Percentiles rank a stretch among this genome's conserved stretches.
These are phyloP conservation scores for Papilio glaucus DNA, from an alignment of 1,140 invertebrate species.

Conservation along the genomic window DNA sequence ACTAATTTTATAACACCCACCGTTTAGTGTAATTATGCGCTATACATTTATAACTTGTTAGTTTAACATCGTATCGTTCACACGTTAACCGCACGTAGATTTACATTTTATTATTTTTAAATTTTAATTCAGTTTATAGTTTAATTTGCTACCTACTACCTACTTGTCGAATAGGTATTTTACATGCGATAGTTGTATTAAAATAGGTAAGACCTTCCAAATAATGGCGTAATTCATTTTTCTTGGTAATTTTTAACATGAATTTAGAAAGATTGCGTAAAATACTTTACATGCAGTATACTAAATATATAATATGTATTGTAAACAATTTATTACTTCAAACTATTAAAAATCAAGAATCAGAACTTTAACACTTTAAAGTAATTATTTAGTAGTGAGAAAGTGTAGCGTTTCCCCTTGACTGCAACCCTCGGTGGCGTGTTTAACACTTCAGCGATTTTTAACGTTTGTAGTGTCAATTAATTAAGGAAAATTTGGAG, in stretches of 20 bases:
- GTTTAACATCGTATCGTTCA: constrained; percentile 67
- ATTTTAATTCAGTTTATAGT: neutral
- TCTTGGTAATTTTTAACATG: no score
- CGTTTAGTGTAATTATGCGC: constrained; percentile 65
- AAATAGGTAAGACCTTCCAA: no score
- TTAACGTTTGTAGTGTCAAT: constrained; percentile 74
- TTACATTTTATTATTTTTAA: constrained; percentile 32
- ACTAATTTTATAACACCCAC: constrained; percentile 67
- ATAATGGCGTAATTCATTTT: no score
- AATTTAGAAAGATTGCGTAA: neutral
- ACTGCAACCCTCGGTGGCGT: constrained; percentile 49
- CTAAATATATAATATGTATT: neutral
- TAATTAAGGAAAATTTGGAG: constrained; percentile 65
- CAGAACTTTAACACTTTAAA: neutral
- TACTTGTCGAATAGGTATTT: neutral
- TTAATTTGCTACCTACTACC: neutral
- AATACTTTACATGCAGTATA: neutral
- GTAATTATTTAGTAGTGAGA: constrained; percentile 38
- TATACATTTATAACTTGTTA: constrained; percentile 71
- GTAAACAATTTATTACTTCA: neutral
- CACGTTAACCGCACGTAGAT: constrained; percentile 51
- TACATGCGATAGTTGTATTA: no score
- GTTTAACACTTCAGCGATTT: constrained; percentile 67
- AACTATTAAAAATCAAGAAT: neutral
- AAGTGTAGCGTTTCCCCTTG: constrained; percentile 47